phyloP scores from a whole-genome alignment of 1,140 invertebrate species.

The Propsilocerus akamusi region DNA sequence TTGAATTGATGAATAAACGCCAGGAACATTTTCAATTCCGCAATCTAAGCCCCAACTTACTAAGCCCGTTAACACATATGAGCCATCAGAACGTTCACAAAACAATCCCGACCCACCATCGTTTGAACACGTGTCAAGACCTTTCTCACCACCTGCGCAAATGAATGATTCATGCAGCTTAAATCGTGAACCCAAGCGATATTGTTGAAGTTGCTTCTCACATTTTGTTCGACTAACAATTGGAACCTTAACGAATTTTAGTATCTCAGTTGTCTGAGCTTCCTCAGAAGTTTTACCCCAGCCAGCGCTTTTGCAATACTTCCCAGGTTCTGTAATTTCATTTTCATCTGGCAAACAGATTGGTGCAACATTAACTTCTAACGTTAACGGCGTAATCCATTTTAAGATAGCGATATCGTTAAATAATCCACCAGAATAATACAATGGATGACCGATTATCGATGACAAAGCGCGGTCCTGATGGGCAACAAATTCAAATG shows the following conservation, averaged over 20 bases:
- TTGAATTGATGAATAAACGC: background rate
- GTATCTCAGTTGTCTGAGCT: slow-evolving; percentile 27
- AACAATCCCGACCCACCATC: slow-evolving; percentile 17
- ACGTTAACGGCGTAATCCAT: background rate
- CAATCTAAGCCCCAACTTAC: background rate
- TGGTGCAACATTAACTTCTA: slow-evolving; percentile 8
- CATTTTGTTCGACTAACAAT: slow-evolving; percentile 21
- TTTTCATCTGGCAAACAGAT: slow-evolving; percentile 32
- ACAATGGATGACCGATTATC: slow-evolving; percentile 31
- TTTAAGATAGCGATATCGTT: slow-evolving; percentile 27
- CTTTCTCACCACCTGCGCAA: slow-evolving; percentile 31
- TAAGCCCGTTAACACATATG: background rate
- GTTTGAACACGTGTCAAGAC: slow-evolving; percentile 27
- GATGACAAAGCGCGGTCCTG: slow-evolving; percentile 22
- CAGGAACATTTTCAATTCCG: background rate
- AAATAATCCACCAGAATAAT: slow-evolving; percentile 17
- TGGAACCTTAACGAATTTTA: slow-evolving; percentile 29
- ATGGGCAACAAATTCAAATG: slow-evolving; percentile 27
- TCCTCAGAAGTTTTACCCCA: slow-evolving; percentile 33
- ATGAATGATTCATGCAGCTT: slow-evolving; percentile 28
- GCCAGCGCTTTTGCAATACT: slow-evolving; percentile 32
- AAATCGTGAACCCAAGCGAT: slow-evolving; percentile 25
- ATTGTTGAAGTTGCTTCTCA: slow-evolving; percentile 21
- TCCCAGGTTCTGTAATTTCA: slow-evolving; percentile 7
- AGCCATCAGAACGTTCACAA: slow-evolving; percentile 8